Base-by-base conservation (phyloP, 2,113 vertebrate species). In the Lagopus leucura region DNA sequence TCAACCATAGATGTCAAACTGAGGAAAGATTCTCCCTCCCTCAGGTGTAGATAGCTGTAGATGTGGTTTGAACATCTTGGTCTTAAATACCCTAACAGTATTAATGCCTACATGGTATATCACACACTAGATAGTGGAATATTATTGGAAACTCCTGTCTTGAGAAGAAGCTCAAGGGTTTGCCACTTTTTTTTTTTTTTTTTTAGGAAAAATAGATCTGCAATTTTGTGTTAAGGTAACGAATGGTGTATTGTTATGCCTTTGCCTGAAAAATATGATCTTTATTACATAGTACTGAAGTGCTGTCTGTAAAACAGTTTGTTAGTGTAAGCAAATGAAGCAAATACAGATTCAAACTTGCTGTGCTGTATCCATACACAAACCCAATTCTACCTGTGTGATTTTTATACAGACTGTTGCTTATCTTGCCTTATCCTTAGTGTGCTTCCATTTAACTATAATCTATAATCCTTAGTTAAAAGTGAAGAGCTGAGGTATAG, bases 321-420 rank as follows among this genome's bases (percentile, higher is more conserved):
- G 40, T 73, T 89, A 78, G 19, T 69, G 64, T 94, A 74, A 91
- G 63, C 27, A 86, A 95, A 58, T 50, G 22, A 47, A 67, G 60
- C 28, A 86, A 86, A 95, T 95, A 81, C 63, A 86, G 24, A 76
- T 91, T 80, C 25, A 67, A 77, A 71, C 80, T 73, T 71, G 30
- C 63, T 76, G 63, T 85, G 40, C 67, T 94, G 82, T 79, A 66
- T 20, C n/a, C 48, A 43, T 79, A 21, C 78, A 79, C 52, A 65
- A 87, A 82, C 42, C 13, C 65, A 87, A 8, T 87, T 90, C 21
- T 25, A 6, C 25, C 36, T 92, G 34, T 73, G 84, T 45, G 61
- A 78, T 89, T 85, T 91, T 84, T 58, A 72, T 55, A 30, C 11
- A 47, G 60, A 19, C n/a, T 67, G 1, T 32, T 72, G 13, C 1